Base-by-base conservation (phyloP, 64 coral and sea anemone genomes). In the Stichodactyla helianthus region DNA sequence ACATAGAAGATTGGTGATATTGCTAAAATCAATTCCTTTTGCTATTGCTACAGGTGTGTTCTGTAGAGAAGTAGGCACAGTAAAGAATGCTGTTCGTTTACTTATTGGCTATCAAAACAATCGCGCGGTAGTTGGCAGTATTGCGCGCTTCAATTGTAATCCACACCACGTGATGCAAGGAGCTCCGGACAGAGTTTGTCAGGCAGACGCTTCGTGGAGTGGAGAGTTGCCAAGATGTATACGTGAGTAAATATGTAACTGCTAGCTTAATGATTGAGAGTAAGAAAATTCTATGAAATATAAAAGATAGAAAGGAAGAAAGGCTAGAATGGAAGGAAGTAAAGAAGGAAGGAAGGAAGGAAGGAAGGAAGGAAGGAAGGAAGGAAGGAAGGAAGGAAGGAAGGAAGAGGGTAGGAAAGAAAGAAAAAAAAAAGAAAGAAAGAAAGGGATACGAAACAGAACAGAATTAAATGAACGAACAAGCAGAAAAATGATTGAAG, bases 161-260 rank as follows among this genome's bases (percentile, higher is more conserved):
- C 55, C 90, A 4, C 83, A 87, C 51, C 86, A 91, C 90, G 55
- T 27, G n/a, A 87, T 91, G 90, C 54, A 65, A 6, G 85, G 85
- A 4, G 74, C 78, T 55, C 52, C 74, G 7, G 51, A 79, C 23
- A 81, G 84, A 18, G 86, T 86, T 15, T 91, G 90, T 59, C 90
- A 91, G 15, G 23, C 79, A 17, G 78, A 87, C 59, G 90, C 76
- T 31, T 79, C 77, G 7, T 91, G 90, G 90, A 91, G 85, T 54
- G 90, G 84, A 9, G 79, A 78, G 19, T 60, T 87, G 25, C 90
- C 90, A 19, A 64, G 90, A 87, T 91, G 90, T 83, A 86, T 91
- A 54, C 84, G 90, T 91, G 71, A 54, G 85, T 82, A 7, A 53
- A 0, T 11, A 25, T 7, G 6, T 13, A 50, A 77, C 14, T 15